These are phyloP conservation scores for Cyprinus carpio DNA, from an alignment of 2,113 vertebrate genomes.

Conservation along the genomic window DNA sequence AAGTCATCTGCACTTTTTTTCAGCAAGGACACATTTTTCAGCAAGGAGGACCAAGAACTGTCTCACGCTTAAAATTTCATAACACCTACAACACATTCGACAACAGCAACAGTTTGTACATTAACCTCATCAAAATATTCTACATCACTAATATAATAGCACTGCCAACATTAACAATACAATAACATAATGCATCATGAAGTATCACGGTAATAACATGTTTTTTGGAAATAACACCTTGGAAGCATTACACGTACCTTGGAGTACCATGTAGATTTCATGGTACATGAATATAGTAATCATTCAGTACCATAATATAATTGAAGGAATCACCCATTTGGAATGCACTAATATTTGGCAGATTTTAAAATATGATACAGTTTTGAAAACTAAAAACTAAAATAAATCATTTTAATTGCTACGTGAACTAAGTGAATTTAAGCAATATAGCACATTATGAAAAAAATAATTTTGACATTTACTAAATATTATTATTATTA, in stretches of 20 bases:
- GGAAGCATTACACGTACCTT: too few species aligned
- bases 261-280: not conserved
- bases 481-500: too few species aligned
- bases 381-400: not conserved
- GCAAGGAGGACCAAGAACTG: not conserved
- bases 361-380: not conserved
- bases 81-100: not conserved
- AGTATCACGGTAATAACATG: not conserved
- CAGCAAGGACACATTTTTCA: not conserved
- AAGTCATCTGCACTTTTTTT: not conserved
- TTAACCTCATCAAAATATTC: not conserved
- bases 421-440: not conserved
- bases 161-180: not conserved
- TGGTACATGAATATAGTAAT: not conserved
- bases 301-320: not conserved
- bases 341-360: not conserved
- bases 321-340: not conserved
- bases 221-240: not conserved
- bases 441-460: not conserved
- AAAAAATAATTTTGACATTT: too few species aligned
- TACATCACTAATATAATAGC: not conserved
- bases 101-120: not conserved
- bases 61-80: not conserved
- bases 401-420: not conserved
- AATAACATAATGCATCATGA: not conserved